Base-by-base conservation (phyloP, 2,797 vertebrate genomes). In the Pteronotus mesoamericanus region DNA sequence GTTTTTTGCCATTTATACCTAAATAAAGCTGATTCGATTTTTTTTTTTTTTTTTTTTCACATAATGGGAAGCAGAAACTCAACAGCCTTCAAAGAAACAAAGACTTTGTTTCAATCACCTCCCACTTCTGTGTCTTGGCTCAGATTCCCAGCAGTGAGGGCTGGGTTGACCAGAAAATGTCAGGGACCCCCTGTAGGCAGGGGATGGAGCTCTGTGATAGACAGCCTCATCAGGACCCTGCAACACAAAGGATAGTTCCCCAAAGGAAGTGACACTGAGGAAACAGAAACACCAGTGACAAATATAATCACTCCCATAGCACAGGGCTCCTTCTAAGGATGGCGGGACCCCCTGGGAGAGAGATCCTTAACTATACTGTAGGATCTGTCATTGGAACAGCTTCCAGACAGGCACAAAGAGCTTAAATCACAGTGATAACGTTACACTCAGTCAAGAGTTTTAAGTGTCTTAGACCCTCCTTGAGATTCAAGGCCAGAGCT, bases 401-500 rank as follows among this genome's bases (percentile, higher is more conserved):
- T 72, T 85, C 78, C 78, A 48, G 42, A 42, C 55, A 44, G 11
- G 34, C 78, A 69, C 12, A 48, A 61, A 85, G 24, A 7, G 37
- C 64, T 87, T 59, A 34, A 32, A 44, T 57, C 66, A 42, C 37
- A 74, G 79, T 9, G 29, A 64, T 7, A n/a, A 68, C 2, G 5
- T 42, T 37, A 32, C 21, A 59, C 39, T 19, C 53, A 12, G 3
- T 39, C 19, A 34, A 59, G 71, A 84, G 39, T 57, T 11, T n/a
- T 18, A 82, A 51, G 51, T 4, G 9, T 44, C 59, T 95, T 61
- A 4, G 44, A 37, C 24, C 74, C 46, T 89, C 74, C 75, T 95
- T 94, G 87, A 89, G 69, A 87, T 92, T 96, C 95, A 94, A 96
- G 75, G 53, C 84, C 89, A 95, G 57, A 83, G 64, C 51, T 80